Evolutionary conservation across 2,797 vertebrate genomes (phyloP).

Genomic region (Girardinus metallicus): DNA sequence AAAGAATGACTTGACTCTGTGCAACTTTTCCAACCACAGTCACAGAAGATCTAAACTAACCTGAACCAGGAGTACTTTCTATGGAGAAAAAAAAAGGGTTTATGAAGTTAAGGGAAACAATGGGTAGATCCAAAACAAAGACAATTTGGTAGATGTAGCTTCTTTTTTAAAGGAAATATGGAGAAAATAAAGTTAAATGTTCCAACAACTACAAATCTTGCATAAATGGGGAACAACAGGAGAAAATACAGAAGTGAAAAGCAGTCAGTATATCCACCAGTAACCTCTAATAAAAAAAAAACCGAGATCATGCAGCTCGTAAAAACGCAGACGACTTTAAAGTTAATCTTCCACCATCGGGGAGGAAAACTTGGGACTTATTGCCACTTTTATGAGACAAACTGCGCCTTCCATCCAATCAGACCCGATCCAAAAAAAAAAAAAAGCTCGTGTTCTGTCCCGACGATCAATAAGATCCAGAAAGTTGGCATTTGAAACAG

Average conservation of each 20-base stretch:
- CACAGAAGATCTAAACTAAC: neutral
- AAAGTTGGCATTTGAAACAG: neutral
- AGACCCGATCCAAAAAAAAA: too few species aligned
- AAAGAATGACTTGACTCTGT: too few species aligned
- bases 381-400: neutral
- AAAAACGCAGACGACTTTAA: neutral
- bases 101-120: neutral
- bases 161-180: neutral
- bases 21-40: too few species aligned
- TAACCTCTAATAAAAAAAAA: neutral
- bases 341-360: slow-evolving; percentile 72
- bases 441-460: neutral
- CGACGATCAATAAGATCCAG: neutral
- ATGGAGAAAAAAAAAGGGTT: neutral
- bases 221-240: neutral
- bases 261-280: neutral
- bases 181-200: neutral
- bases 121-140: neutral
- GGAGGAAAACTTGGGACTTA: slow-evolving; percentile 9
- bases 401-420: neutral
- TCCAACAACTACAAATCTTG: neutral
- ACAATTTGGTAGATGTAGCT: neutral
- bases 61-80: neutral
- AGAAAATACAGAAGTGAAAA: neutral
- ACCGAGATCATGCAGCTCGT: slow-evolving; percentile 17